Conservation (phyloP, 2,888 invertebrate genomes). For the Dryobota labecula region DNA sequence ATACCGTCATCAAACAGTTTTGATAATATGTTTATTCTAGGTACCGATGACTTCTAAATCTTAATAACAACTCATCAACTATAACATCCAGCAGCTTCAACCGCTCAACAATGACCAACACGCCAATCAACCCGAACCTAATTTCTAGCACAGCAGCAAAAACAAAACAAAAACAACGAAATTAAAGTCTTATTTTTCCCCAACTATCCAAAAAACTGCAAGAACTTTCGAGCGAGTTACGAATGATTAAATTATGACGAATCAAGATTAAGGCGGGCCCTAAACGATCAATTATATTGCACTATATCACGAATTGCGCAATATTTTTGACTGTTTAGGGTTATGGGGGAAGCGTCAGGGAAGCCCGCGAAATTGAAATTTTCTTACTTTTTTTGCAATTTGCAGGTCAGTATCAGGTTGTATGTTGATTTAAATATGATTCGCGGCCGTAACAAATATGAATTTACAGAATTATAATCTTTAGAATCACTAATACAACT, state of each 20-base stretch:
- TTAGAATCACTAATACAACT: no score
- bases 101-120: conserved; percentile 6
- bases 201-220: conserved; percentile 22
- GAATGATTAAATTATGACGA: conserved; percentile 48
- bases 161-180: conserved; percentile 13
- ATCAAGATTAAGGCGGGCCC: conserved; percentile 38
- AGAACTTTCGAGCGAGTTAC: conserved; percentile 39
- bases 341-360: no score
- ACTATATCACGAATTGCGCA: no score
- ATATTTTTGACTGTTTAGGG: no score
- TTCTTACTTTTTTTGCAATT: no score
- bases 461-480: no score
- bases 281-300: no score
- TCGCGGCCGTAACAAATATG: no score
- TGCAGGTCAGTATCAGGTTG: no score
- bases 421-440: no score
- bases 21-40: neutral
- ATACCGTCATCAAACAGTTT: neutral
- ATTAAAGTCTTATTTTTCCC: conserved; percentile 29
- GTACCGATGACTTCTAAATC: neutral
- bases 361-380: no score
- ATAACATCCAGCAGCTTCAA: conserved; percentile 1
- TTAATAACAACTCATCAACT: neutral
- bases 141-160: neutral
- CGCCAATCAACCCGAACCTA: neutral